These are phyloP conservation scores for Albula goreensis DNA, from an alignment of 2,113 vertebrate species.

Conservation along the genomic window DNA sequence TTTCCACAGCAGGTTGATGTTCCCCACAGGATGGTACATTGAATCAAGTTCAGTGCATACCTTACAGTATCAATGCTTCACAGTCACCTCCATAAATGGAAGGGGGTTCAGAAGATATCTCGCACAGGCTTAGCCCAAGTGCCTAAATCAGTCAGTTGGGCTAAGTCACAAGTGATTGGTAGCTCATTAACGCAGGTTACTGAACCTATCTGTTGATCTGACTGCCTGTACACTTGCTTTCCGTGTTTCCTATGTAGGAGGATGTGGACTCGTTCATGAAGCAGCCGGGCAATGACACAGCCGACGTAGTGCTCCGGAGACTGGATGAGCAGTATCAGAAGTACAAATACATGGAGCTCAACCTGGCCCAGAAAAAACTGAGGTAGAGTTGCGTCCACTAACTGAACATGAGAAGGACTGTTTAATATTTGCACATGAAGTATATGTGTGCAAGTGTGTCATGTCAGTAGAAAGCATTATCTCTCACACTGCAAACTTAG, in stretches of 20 bases:
- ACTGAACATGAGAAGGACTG: too few species aligned
- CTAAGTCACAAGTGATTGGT: background rate
- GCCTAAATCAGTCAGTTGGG: background rate
- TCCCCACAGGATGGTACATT: background rate
- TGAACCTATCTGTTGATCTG: background rate
- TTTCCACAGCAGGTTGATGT: too few species aligned
- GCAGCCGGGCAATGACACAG: constrained; percentile 92
- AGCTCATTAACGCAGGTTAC: background rate
- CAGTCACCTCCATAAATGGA: too few species aligned
- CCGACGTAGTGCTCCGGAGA: constrained; percentile 85
- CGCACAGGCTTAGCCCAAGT: background rate
- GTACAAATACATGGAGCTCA: constrained; percentile 99
- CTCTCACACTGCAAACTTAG: too few species aligned
- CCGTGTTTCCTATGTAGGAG: constrained; percentile 71
- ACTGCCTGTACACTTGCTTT: background rate
- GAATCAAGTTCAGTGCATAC: background rate
- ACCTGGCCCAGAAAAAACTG: constrained; percentile 94
- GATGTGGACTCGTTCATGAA: constrained; percentile 98
- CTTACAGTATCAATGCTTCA: too few species aligned
- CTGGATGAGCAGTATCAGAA: constrained; percentile 98
- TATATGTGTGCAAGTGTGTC: too few species aligned
- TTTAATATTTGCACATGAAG: too few species aligned
- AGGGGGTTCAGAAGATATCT: too few species aligned
- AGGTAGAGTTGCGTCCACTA: constrained; percentile 66
- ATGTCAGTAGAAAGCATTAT: too few species aligned